A percentile compares a stretch with the other conserved stretches of the same genome.
Evolutionary conservation across 2,888 invertebrate genomes (phyloP).

Genomic region (Rhagonycha fulva): DNA sequence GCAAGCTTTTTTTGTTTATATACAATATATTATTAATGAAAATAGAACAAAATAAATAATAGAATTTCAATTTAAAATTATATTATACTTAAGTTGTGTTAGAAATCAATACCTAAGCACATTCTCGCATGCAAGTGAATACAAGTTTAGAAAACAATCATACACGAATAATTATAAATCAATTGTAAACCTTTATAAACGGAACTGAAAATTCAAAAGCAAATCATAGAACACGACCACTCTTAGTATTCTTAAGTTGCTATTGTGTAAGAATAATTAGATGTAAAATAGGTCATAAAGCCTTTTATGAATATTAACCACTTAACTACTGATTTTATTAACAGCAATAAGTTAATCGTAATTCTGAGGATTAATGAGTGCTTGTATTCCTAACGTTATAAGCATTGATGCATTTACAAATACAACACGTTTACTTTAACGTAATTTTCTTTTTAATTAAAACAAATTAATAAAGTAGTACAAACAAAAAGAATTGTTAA

Average conservation of each 20-base stretch:
- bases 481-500: background rate
- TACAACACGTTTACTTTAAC: background rate
- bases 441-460: background rate
- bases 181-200: slow-evolving; percentile 24
- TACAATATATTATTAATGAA: too few species aligned
- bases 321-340: slow-evolving; percentile 27
- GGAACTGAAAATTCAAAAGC: slow-evolving; percentile 24
- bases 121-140: slow-evolving; percentile 12
- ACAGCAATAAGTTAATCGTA: slow-evolving; percentile 18
- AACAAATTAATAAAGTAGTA: background rate
- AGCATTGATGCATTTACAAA: background rate
- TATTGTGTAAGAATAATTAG: slow-evolving; percentile 32
- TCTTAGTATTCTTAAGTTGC: slow-evolving; percentile 18
- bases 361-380: slow-evolving; percentile 4
- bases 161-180: slow-evolving; percentile 24
- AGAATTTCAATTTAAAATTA: background rate
- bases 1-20: too few species aligned
- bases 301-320: slow-evolving; percentile 27
- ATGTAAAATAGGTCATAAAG: slow-evolving; percentile 31
- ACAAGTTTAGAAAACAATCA: slow-evolving; percentile 17
- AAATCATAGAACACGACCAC: slow-evolving; percentile 25
- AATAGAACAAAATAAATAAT: background rate
- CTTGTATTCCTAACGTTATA: background rate
- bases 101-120: slow-evolving; percentile 6
- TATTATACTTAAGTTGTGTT: too few species aligned